Evolutionary conservation across 2,113 vertebrate species (phyloP).

Genomic region (Lates calcarifer): DNA sequence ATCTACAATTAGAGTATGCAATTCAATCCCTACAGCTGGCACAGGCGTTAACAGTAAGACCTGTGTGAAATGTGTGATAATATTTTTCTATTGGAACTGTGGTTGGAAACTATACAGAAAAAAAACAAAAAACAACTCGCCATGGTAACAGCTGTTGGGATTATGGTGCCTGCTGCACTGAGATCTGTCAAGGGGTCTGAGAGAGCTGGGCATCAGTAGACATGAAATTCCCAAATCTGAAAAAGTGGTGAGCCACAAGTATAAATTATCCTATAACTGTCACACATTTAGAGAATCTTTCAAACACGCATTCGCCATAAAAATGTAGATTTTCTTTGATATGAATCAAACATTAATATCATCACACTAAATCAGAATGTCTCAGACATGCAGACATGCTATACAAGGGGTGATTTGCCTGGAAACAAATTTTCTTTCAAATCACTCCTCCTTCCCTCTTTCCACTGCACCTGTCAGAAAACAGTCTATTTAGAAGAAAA

Average conservation of each 20-base stretch:
- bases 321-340: not conserved
- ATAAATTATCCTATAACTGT: slow-evolving; percentile 43
- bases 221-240: slow-evolving; percentile 53
- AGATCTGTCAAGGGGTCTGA: slow-evolving; percentile 62
- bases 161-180: slow-evolving; percentile 63
- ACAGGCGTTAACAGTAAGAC: slow-evolving; percentile 18
- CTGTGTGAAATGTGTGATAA: slow-evolving; percentile 55
- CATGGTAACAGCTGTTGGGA: slow-evolving; percentile 73
- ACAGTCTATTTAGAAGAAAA: slow-evolving; percentile 25
- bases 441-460: slow-evolving; percentile 15
- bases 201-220: slow-evolving; percentile 44
- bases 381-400: not conserved
- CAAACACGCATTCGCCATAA: not conserved
- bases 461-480: slow-evolving; percentile 31
- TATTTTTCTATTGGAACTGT: slow-evolving; percentile 61
- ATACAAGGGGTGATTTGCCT: slow-evolving; percentile 3
- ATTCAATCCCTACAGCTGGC: slow-evolving; percentile 46
- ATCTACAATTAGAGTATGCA: slow-evolving; percentile 40
- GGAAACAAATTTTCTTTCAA: slow-evolving; percentile 41
- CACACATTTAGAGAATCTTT: slow-evolving; percentile 12
- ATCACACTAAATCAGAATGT: slow-evolving; percentile 2
- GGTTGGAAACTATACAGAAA: slow-evolving; percentile 56
- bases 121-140: slow-evolving; percentile 39
- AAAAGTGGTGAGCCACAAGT: slow-evolving; percentile 40
- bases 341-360: not conserved